Conservation (phyloP, 2,888 invertebrate species). For the Standfussiana lucernea region DNA sequence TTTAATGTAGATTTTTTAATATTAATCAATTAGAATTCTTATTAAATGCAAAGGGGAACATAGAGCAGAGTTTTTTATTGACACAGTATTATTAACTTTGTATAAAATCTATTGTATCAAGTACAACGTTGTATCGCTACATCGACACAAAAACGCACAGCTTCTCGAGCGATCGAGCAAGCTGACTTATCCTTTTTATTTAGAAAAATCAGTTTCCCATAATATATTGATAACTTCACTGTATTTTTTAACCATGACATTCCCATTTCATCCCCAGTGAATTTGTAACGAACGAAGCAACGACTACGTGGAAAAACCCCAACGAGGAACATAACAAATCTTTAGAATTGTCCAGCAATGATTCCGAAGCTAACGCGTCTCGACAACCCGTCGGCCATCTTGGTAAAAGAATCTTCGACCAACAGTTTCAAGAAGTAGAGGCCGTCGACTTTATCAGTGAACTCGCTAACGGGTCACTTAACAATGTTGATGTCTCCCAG, state of each 20-base stretch:
- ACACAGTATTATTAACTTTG: background rate
- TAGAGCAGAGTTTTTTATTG: background rate
- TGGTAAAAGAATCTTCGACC: conserved; percentile 81
- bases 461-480: conserved; percentile 74
- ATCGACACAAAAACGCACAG: background rate
- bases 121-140: background rate
- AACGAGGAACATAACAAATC: conserved; percentile 88
- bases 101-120: background rate
- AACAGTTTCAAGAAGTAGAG: conserved; percentile 84
- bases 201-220: background rate
- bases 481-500: conserved; percentile 77
- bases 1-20: background rate
- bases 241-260: background rate
- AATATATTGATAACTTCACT: background rate
- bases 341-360: conserved; percentile 83
- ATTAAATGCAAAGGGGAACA: background rate
- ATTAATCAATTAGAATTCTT: background rate
- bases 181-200: background rate
- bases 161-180: background rate
- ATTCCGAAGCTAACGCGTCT: conserved; percentile 73
- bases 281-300: conserved; percentile 85
- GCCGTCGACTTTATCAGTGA: no score
- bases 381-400: conserved; percentile 78
- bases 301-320: conserved; percentile 87
- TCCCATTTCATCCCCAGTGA: conserved; percentile 76